Percentiles rank a stretch among this genome's conserved stretches.
Evolutionary conservation across 2,888 invertebrate genomes (phyloP).

Genomic region (Cremastinae sp.): DNA sequence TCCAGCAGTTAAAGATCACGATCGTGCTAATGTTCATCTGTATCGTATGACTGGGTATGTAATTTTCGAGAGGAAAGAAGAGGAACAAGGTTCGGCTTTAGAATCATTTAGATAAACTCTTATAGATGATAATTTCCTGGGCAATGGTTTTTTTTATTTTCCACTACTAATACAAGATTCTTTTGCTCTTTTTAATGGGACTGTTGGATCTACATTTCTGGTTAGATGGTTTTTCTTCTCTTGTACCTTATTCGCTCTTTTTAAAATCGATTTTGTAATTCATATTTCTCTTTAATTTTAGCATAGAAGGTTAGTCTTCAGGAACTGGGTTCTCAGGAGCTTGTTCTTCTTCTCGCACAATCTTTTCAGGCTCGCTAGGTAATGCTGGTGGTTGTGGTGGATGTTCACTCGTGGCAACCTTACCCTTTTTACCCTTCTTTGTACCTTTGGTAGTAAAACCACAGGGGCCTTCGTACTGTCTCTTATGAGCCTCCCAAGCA

Average conservation of each 20-base stretch:
- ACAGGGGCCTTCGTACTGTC: conserved; percentile 45
- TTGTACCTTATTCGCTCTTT: neutral
- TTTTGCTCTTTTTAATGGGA: too few species aligned
- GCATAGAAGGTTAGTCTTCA: neutral
- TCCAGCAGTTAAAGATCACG: conserved; percentile 90
- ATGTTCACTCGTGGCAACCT: neutral
- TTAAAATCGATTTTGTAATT: neutral
- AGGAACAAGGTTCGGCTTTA: too few species aligned
- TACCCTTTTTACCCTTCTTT: neutral
- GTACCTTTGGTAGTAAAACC: neutral
- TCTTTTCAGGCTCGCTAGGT: neutral
- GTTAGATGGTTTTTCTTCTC: neutral
- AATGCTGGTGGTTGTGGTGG: neutral
- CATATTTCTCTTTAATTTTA: neutral
- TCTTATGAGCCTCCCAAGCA: conserved; percentile 65
- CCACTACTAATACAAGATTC: too few species aligned
- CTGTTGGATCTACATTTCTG: neutral
- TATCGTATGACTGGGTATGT: conserved; percentile 87
- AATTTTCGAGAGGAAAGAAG: neutral
- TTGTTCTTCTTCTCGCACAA: neutral
- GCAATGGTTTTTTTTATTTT: too few species aligned
- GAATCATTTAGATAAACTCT: too few species aligned
- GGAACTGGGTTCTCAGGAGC: neutral
- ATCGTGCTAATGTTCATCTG: conserved; percentile 93
- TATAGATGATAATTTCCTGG: too few species aligned